Evolutionary conservation across 2,113 vertebrate species (phyloP).

Genomic region (Circaetus cinerascens): DNA sequence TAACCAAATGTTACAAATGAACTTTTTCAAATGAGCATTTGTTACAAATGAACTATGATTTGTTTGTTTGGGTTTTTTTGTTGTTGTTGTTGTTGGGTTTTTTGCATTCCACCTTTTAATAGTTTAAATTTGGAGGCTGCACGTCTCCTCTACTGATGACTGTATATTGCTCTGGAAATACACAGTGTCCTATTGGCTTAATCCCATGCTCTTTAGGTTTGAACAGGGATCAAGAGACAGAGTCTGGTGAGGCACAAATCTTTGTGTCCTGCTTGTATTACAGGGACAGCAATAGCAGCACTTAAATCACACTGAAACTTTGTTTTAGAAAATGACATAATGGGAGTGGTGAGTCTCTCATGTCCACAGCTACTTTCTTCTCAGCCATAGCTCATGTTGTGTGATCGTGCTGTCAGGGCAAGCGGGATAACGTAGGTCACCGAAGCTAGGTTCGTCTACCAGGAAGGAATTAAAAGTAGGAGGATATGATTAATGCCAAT

Average conservation of each 20-base stretch:
- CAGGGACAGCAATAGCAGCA: background rate
- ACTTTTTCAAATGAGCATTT: background rate
- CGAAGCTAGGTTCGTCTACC: background rate
- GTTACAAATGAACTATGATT: background rate
- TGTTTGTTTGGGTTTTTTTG: background rate
- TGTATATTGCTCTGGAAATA: background rate
- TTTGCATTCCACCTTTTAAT: background rate
- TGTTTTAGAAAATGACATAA: slow-evolving; percentile 37
- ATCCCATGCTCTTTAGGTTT: background rate
- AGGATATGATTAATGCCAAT: slow-evolving; percentile 45
- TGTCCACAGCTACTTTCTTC: slow-evolving; percentile 15
- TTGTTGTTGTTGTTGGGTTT: background rate
- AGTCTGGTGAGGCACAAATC: background rate
- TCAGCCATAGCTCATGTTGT: slow-evolving; percentile 24
- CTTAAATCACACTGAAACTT: slow-evolving; percentile 43
- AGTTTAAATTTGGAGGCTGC: background rate
- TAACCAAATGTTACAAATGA: background rate
- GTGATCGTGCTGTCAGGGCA: background rate
- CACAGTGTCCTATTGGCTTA: background rate
- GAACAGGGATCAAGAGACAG: background rate
- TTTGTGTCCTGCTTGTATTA: background rate
- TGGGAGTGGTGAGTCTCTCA: slow-evolving; percentile 42
- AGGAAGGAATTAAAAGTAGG: slow-evolving; percentile 37
- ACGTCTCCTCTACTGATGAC: background rate
- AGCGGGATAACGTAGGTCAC: background rate